These are phyloP conservation scores for Thyatira batis DNA, from an alignment of 2,888 invertebrate genomes.

Conservation along the genomic window DNA sequence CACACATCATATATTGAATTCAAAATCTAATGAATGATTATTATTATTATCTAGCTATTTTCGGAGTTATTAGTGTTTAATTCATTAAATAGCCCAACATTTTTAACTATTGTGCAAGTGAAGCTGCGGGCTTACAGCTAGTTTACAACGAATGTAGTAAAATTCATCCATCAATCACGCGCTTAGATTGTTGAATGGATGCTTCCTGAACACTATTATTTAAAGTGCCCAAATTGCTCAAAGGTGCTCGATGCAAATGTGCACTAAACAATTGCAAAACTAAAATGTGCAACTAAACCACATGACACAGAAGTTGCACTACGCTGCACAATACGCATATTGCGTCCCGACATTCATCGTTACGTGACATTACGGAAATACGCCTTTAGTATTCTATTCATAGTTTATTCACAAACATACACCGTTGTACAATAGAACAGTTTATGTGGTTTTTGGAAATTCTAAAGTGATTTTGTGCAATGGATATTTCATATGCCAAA, in stretches of 20 bases:
- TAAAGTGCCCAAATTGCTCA: neutral
- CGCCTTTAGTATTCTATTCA: slow-evolving; percentile 17
- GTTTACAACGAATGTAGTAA: no score
- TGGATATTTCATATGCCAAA: neutral
- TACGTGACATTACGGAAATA: slow-evolving; percentile 12
- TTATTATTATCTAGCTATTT: no score
- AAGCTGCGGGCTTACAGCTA: no score
- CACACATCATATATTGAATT: no score
- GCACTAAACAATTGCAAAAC: slow-evolving; percentile 7
- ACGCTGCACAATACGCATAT: slow-evolving; percentile 8
- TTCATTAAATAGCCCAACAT: no score
- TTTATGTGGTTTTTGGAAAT: slow-evolving; percentile 10
- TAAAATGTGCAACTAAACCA: slow-evolving; percentile 27
- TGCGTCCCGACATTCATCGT: slow-evolving; percentile 14
- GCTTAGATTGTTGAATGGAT: neutral
- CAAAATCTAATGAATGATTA: no score
- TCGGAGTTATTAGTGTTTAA: no score
- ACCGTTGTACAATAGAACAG: slow-evolving; percentile 16
- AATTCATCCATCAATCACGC: slow-evolving; percentile 9
- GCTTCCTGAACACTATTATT: neutral
- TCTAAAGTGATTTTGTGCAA: slow-evolving; percentile 3
- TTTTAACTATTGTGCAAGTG: no score
- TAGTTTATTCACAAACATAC: neutral
- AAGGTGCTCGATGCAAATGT: neutral
- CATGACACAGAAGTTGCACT: neutral